Evolutionary conservation across 1,140 invertebrate species (phyloP).

Genomic region (Lucilia cuprina): DNA sequence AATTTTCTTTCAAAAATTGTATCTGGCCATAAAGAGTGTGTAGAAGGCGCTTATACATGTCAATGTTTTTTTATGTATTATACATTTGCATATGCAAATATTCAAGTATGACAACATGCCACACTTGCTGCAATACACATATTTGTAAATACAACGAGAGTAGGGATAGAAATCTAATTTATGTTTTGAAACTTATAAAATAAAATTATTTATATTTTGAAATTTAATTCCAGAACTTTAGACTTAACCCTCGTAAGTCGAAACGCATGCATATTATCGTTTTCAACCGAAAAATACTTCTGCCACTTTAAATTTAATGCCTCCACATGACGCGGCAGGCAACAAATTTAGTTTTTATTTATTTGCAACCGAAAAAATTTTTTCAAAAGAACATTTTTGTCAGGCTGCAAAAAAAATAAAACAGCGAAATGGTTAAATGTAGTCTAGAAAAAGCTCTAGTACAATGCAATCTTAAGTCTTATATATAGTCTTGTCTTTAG

Average conservation of each 20-base stretch:
- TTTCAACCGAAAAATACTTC: neutral
- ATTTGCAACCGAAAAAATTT: neutral
- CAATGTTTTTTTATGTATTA: neutral
- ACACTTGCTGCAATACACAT: conserved; percentile 14
- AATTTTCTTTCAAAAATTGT: no score
- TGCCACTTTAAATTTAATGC: neutral
- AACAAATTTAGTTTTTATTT: neutral
- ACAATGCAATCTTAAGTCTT: no score
- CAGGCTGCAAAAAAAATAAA: neutral
- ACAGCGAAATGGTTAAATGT: neutral
- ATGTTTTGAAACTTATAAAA: no score
- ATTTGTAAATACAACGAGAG: no score
- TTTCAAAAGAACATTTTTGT: neutral
- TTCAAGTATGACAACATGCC: conserved; percentile 25
- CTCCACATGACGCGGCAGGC: neutral
- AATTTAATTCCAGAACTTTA: no score
- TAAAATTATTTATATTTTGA: no score
- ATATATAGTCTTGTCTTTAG: no score
- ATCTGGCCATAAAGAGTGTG: no score
- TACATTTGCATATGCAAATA: conserved; percentile 22
- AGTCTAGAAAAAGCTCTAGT: no score
- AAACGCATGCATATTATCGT: neutral
- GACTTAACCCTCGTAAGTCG: neutral
- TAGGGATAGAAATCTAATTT: no score
- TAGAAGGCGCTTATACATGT: conserved; percentile 2